Percentiles rank a stretch among this genome's conserved stretches.
phyloP scores from a whole-genome alignment of 2,888 invertebrate species.

The Dryadula phaetusa region DNA sequence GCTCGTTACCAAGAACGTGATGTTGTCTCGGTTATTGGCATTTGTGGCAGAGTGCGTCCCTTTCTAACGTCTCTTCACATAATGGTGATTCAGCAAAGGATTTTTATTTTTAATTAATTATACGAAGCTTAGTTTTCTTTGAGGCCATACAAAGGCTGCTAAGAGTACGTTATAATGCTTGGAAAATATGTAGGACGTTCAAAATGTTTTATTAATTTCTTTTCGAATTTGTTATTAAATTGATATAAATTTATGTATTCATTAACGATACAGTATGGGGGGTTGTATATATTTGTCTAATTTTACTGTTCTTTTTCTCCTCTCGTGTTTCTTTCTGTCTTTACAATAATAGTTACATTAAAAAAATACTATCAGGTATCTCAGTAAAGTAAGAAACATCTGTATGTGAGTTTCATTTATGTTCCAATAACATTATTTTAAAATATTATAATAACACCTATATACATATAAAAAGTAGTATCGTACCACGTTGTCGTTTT shows the following conservation, averaged over 20 bases:
- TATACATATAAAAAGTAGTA: no score
- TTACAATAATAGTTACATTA: no score
- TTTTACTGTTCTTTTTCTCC: no score
- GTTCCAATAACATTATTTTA: no score
- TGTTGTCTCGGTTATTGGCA: conserved; percentile 37
- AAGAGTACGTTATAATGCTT: neutral
- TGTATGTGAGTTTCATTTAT: no score
- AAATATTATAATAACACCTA: no score
- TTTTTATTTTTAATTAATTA: conserved; percentile 28
- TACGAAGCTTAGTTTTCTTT: neutral
- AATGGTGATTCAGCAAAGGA: conserved; percentile 29
- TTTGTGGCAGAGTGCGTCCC: conserved; percentile 33
- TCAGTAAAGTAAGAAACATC: no score
- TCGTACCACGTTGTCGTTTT: no score
- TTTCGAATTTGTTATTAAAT: neutral
- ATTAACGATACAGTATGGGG: no score
- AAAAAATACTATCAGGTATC: no score
- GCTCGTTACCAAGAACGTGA: conserved; percentile 41
- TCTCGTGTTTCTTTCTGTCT: no score
- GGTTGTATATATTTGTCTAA: no score
- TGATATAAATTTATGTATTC: neutral
- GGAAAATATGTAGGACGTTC: neutral
- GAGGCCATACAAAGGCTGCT: neutral
- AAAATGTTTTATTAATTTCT: neutral
- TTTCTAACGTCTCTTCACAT: conserved; percentile 23